Evolutionary conservation across 2,888 invertebrate genomes (phyloP), one percentile per base, ranked within the genome.

Genomic region (Leistus spinibarbis): DNA sequence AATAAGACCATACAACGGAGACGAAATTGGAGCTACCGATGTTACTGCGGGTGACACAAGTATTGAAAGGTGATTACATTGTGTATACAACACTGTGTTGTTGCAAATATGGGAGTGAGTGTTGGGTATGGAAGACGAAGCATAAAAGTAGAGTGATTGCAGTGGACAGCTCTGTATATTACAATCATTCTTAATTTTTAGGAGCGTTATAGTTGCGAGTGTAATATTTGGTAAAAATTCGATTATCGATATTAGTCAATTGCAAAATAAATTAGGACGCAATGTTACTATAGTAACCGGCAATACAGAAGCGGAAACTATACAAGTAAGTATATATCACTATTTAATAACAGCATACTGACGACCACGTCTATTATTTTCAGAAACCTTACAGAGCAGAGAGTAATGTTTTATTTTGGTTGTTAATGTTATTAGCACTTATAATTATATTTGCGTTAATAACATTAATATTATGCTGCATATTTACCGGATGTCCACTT

Each of bases 401-500:
- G 80, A 93, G 92, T 82, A 89, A 91, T 79, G 85, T 91, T 70
- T 84, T 93, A 68, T 82, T 89, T 54, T 95, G 95, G 95, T 84
- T 95, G 20, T 86, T 95, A 69, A 91, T 95, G 79, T 85, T 94
- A 16, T 84, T 96, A 77, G 92, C 94, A 65, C 88, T 95, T 24
- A 84, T 95, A 77, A 90, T 95, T 79, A 89, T 95, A 0, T 81
- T 94, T 24, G 90, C 92, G 10, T 88, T 94, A 78, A 85, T 94
- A 76, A 88, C 91, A 69, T 87, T 95, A 66, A 90, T 95, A 77
- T 88, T 94, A 76, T 96, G 95, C 85, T 95, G 95, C 82, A 91
- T 95, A 78, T 95, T 95, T 82, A 92, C 93, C 80, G 92, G 93
- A 81, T 95, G 95, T 82, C 95, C 95, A n/a, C 88, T 94, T 69